Percentiles rank a stretch among this genome's conserved stretches.
phyloP scores from a whole-genome alignment of 2,797 vertebrate species.

The Pteropus rufus region DNA sequence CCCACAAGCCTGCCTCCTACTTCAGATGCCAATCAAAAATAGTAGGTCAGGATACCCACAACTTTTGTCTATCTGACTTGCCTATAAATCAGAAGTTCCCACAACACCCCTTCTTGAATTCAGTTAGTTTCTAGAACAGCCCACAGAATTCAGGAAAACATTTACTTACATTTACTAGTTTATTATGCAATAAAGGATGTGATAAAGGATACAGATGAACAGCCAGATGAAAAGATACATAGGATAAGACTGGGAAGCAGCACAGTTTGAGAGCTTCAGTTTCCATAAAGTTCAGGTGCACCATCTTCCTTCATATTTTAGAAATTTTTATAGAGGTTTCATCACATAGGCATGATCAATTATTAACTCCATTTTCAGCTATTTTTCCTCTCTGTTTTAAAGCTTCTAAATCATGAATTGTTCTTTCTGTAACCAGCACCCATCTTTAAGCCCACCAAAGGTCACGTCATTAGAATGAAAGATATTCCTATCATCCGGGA shows the following conservation, averaged over 20 bases:
- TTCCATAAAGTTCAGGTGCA: background rate
- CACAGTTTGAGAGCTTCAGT: too few relatives aligned
- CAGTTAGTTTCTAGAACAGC: background rate
- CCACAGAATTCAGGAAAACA: background rate
- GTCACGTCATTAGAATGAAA: background rate
- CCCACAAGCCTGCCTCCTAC: background rate
- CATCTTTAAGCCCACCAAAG: background rate
- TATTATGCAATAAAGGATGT: background rate
- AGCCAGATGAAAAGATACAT: background rate
- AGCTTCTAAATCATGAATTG: background rate
- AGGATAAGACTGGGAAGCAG: background rate
- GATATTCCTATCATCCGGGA: background rate
- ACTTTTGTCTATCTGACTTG: background rate
- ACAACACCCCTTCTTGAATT: background rate
- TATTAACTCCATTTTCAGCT: background rate
- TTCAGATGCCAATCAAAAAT: background rate
- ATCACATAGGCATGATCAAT: too few relatives aligned
- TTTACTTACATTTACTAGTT: background rate
- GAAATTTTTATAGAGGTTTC: background rate
- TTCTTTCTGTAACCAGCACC: background rate
- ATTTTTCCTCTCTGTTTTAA: background rate
- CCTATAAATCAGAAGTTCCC: background rate
- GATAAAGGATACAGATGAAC: background rate
- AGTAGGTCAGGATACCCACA: background rate
- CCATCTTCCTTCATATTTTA: too few relatives aligned